These are phyloP conservation scores for Lepus europaeus DNA, from an alignment of 2,113 vertebrate species.

Conservation along the genomic window DNA sequence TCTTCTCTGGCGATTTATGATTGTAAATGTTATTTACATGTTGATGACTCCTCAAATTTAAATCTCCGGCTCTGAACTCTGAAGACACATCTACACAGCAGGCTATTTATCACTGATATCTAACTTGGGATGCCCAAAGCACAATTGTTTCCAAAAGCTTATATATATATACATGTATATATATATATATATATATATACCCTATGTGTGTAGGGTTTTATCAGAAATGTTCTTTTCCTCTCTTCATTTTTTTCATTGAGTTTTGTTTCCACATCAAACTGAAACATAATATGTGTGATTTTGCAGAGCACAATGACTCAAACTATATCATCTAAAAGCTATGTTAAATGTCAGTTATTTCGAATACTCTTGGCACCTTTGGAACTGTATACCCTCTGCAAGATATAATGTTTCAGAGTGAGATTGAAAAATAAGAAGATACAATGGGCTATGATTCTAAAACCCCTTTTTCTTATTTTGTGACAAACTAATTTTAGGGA, in stretches of 20 bases:
- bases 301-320: conserved; percentile 3
- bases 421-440: neutral
- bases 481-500: conserved; percentile 20
- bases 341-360: conserved; percentile 49
- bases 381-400: neutral
- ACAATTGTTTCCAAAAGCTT: conserved; percentile 4
- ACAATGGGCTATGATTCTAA: neutral
- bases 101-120: neutral
- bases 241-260: conserved; percentile 2
- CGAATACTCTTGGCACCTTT: conserved; percentile 47
- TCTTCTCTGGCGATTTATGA: neutral
- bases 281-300: conserved; percentile 40
- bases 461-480: neutral
- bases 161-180: neutral
- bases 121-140: neutral
- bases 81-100: neutral
- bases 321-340: conserved; percentile 26
- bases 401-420: conserved; percentile 43
- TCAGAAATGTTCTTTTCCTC: neutral
- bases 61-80: neutral
- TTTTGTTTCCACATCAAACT: conserved; percentile 22
- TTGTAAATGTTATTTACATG: neutral
- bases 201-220: neutral
- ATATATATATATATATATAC: neutral
- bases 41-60: conserved; percentile 33